These are phyloP conservation scores for Pachliopta kotzebuea DNA, from an alignment of 2,888 invertebrate genomes.

Conservation along the genomic window DNA sequence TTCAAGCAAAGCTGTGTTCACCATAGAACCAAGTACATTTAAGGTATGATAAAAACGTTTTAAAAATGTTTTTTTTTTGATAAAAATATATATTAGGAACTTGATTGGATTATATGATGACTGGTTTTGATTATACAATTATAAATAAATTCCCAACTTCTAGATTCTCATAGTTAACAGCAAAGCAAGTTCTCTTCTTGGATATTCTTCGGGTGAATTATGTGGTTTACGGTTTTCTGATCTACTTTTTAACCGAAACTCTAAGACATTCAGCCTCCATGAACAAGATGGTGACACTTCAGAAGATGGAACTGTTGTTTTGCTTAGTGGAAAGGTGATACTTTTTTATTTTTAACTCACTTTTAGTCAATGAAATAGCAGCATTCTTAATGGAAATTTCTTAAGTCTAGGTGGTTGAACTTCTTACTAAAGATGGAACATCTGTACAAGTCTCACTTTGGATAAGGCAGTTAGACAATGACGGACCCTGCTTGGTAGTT, in stretches of 20 bases:
- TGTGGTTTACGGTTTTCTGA: conserved; percentile 76
- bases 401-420: conserved; percentile 79
- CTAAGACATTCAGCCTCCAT: conserved; percentile 68
- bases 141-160: conserved; percentile 31
- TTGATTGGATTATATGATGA: no score
- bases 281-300: conserved; percentile 73
- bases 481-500: conserved; percentile 81
- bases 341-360: neutral
- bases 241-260: conserved; percentile 73
- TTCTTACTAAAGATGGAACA: conserved; percentile 77
- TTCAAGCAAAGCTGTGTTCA: conserved; percentile 84
- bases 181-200: conserved; percentile 82
- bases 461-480: conserved; percentile 80
- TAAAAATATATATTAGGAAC: no score
- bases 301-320: conserved; percentile 80
- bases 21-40: conserved; percentile 82
- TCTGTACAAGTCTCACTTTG: conserved; percentile 83
- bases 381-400: neutral
- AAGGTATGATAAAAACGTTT: conserved; percentile 63
- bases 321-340: conserved; percentile 82
- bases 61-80: no score
- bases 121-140: no score
- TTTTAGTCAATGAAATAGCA: neutral
- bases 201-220: conserved; percentile 78
- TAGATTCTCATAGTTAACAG: conserved; percentile 85